phyloP scores from a whole-genome alignment of 2,797 vertebrate genomes.

The Philypnodon macrostomus region DNA sequence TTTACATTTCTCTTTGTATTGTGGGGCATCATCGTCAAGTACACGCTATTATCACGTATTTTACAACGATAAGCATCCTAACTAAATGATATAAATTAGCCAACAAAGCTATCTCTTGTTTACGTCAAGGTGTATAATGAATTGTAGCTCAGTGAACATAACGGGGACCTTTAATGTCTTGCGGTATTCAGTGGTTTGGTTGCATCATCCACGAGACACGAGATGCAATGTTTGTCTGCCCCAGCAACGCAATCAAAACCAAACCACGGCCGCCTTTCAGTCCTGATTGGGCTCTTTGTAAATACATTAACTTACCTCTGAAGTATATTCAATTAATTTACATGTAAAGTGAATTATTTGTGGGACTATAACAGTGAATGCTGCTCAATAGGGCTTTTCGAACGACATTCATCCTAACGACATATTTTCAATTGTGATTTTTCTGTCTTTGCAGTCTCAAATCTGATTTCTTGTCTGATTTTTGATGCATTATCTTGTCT shows the following conservation, averaged over 20 bases:
- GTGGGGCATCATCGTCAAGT: too few species aligned
- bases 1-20: too few species aligned
- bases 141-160: not conserved
- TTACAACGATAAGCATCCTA: too few species aligned
- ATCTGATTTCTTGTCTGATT: conserved; percentile 26
- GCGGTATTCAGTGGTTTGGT: conserved; percentile 3
- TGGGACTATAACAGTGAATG: conserved; percentile 36
- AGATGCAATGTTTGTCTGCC: conserved; percentile 11
- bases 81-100: too few species aligned
- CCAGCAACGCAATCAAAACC: not conserved
- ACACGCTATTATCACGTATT: too few species aligned
- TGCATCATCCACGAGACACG: conserved; percentile 8
- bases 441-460: too few species aligned
- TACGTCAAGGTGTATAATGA: not conserved
- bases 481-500: conserved; percentile 31
- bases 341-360: not conserved
- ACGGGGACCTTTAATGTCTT: not conserved
- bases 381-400: conserved; percentile 35
- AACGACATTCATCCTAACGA: conserved; percentile 16
- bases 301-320: not conserved
- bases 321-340: not conserved
- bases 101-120: not conserved
- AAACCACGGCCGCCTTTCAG: not conserved
- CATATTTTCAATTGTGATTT: too few species aligned
- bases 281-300: not conserved